Base-by-base conservation (phyloP, 2,113 vertebrate species). In the Ptilorrhoa leucosticta region DNA sequence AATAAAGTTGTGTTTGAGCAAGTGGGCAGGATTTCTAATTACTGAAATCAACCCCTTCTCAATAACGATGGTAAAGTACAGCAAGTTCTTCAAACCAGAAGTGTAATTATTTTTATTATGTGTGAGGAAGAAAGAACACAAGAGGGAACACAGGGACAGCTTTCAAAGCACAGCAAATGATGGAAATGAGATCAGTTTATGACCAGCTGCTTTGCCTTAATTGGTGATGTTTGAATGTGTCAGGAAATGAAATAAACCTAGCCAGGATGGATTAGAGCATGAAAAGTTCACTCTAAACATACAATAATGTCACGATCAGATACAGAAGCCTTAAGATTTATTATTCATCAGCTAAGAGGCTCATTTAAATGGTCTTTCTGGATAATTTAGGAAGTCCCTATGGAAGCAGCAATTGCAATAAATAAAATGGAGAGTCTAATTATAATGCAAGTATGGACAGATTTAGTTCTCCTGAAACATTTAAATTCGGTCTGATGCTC, bases 181-280 rank as follows among this genome's bases (percentile, higher is more conserved):
- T 30, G 82, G 95, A 91, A 93, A 90, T 79, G 79, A 95, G 87
- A 54, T 89, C 85, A 51, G 69, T 94, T 95, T 95, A 44, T 91
- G 91, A 76, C 77, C 93, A 94, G 87, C 93, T 95, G 89, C 93
- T 89, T 89, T 84, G 86, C 93, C 45, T 95, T 96, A 94, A 96
- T 95, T 89, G 70, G 76, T 54, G 69, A 69, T 71, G 84, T 71
- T 63, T 94, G 80, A 83, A 84, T 84, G 80, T 19, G n/a, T 27
- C 83, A 89, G 93, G 89, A 93, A 91, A 94, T 66, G 60, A 94
- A 96, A 94, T 76, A 82, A 95, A 76, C 56, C n/a, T 13, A 53
- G 64, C 57, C 86, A 94, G 92, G 77, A 78, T 51, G 82, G 83
- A 89, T 90, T 71, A 53, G 73, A 73, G 44, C 10, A 10, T 45